Evolutionary conservation across 1,140 invertebrate genomes (phyloP), one percentile per base, ranked within the genome.

Genomic region (Saccostrea glomerata): DNA sequence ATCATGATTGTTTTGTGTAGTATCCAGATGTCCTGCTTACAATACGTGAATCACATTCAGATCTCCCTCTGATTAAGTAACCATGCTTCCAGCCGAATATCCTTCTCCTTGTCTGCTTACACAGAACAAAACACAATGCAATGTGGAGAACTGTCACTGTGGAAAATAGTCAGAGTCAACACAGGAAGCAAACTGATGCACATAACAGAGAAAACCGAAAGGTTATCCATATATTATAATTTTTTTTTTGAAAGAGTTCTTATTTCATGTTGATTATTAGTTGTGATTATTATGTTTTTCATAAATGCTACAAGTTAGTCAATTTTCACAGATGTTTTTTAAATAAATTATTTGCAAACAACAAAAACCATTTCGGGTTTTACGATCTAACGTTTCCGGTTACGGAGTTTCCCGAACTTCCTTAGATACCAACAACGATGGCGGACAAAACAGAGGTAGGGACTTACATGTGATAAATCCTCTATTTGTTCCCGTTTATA

Each of bases 391-490:
- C 4, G 70, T 36, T 73, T 73, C 70, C 70, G 70, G 56, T 86
- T 89, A 88, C 86, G 86, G 86, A 58, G 85, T 56, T 40, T 70
- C 25, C 56, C 88, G 87, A 89, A 86, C 87, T 88, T 89, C 91
- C 91, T 89, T 92, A 88, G 91, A 87, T 89, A 92, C 91, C 89
- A 90, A 92, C 90, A 92, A 90, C 89, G 89, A 92, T 92, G 91
- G 91, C 90, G 86, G 91, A 90, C 90, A 89, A 90, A 87, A 89
- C 87, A 63, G 88, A 90, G 87, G 89, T 89, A 90, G 70, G 84
- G 63, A 84, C 87, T 60, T 85, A 84, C 86, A 58, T 55, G 11
- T 60, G 40, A n/a, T 88, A 36, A 15, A 36, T 25, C 58, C 30
- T 36, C 30, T n/a, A 36, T 60, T 40, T 47, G 47, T 47, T 47